phyloP scores from a whole-genome alignment of 2,113 vertebrate genomes.

The Etheostoma spectabile region DNA sequence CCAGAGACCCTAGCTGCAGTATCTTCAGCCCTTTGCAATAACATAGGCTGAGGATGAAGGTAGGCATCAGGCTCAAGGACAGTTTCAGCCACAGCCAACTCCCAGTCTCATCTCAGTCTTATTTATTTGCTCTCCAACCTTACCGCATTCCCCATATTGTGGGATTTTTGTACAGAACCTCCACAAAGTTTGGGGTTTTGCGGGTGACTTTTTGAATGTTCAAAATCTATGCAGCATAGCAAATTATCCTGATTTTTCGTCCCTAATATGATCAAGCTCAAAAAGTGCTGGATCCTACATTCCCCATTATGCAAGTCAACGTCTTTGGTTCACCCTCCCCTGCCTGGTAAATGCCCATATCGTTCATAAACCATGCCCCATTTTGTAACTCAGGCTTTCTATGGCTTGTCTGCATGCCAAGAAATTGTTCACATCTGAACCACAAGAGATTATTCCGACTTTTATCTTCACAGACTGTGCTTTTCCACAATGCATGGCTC shows the following conservation, averaged over 20 bases:
- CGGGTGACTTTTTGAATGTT: not conserved
- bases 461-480: too few species aligned
- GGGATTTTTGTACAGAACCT: not conserved
- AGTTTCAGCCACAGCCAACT: constrained; percentile 5
- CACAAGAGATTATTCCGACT: too few species aligned
- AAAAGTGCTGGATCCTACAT: not conserved
- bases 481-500: too few species aligned
- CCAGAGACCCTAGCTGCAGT: constrained; percentile 3
- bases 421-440: too few species aligned
- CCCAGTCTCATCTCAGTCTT: not conserved
- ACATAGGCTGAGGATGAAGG: not conserved
- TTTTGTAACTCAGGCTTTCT: not conserved
- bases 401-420: too few species aligned
- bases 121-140: not conserved
- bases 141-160: too few species aligned
- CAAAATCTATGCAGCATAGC: not conserved
- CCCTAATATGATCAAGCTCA: not conserved
- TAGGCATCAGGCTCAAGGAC: not conserved
- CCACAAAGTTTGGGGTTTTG: not conserved
- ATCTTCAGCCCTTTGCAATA: constrained; percentile 20
- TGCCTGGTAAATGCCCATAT: not conserved
- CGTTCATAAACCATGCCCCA: not conserved
- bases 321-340: not conserved
- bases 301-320: not conserved
- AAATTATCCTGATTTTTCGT: not conserved